phyloP scores from a whole-genome alignment of 2,113 vertebrate species.

The Sylvia atricapilla region DNA sequence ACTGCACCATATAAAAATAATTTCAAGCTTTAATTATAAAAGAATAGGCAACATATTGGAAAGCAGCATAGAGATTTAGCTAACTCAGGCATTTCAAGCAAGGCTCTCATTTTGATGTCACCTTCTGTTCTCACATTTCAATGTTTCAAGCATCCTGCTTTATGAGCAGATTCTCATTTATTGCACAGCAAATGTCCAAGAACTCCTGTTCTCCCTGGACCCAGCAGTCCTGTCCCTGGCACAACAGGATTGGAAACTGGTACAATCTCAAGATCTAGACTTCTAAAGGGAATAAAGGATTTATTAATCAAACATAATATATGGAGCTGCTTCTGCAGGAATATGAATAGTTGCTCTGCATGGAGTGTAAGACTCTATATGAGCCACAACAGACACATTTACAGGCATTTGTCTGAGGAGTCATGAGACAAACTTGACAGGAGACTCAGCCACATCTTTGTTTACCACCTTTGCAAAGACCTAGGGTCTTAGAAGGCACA shows the following conservation, averaged over 20 bases:
- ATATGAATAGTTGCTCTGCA: not conserved
- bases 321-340: not conserved
- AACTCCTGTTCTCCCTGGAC: not conserved
- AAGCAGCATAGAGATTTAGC: not conserved
- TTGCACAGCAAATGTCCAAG: not conserved
- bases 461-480: not conserved
- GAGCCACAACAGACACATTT: not conserved
- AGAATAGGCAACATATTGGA: not conserved
- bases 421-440: not conserved
- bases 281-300: not conserved
- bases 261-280: not conserved
- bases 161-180: not conserved
- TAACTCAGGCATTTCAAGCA: not conserved
- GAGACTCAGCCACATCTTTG: not conserved
- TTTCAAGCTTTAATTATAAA: slow-evolving; percentile 33
- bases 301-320: not conserved
- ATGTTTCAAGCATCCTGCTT: not conserved
- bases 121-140: slow-evolving; percentile 15
- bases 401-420: not conserved
- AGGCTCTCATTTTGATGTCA: slow-evolving; percentile 18
- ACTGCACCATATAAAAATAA: not conserved
- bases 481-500: not conserved
- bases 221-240: not conserved
- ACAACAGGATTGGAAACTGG: not conserved
- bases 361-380: not conserved